Evolutionary conservation across 2,888 invertebrate species (phyloP).

Genomic region (Heliconius aoede): DNA sequence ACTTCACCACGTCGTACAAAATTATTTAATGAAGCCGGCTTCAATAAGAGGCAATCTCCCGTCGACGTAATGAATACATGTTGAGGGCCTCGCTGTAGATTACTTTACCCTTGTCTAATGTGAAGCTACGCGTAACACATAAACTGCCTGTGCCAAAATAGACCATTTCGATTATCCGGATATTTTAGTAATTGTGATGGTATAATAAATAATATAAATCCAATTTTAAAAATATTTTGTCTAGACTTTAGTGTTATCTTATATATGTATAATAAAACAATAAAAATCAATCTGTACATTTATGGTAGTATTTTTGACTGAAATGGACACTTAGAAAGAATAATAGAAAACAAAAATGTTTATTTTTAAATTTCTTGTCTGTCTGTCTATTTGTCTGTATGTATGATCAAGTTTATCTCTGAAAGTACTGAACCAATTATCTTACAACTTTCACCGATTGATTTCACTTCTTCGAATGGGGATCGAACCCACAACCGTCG

Average conservation of each 20-base stretch:
- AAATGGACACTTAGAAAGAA: too few species aligned
- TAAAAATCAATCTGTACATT: too few species aligned
- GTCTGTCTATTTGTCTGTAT: too few species aligned
- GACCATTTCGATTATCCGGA: not conserved
- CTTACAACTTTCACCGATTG: too few species aligned
- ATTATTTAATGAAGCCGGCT: slow-evolving; percentile 14
- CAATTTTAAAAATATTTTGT: not conserved
- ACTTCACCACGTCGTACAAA: slow-evolving; percentile 10
- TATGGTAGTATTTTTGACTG: too few species aligned
- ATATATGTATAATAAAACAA: too few species aligned
- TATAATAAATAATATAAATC: not conserved
- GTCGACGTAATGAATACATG: slow-evolving; percentile 24
- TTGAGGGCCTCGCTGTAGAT: slow-evolving; percentile 26
- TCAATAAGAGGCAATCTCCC: slow-evolving; percentile 27
- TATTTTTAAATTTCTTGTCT: too few species aligned
- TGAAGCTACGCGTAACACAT: slow-evolving; percentile 42
- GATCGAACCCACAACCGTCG: too few species aligned
- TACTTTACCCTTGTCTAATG: slow-evolving; percentile 43
- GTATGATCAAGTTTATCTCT: too few species aligned
- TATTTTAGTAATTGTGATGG: not conserved
- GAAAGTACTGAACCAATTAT: too few species aligned
- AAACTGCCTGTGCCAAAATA: slow-evolving; percentile 30
- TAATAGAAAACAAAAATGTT: too few species aligned
- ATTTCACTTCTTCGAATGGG: too few species aligned
- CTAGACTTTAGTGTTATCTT: not conserved